These are phyloP conservation scores for Anas platyrhynchos DNA, from an alignment of 2,113 vertebrate species.

Conservation along the genomic window DNA sequence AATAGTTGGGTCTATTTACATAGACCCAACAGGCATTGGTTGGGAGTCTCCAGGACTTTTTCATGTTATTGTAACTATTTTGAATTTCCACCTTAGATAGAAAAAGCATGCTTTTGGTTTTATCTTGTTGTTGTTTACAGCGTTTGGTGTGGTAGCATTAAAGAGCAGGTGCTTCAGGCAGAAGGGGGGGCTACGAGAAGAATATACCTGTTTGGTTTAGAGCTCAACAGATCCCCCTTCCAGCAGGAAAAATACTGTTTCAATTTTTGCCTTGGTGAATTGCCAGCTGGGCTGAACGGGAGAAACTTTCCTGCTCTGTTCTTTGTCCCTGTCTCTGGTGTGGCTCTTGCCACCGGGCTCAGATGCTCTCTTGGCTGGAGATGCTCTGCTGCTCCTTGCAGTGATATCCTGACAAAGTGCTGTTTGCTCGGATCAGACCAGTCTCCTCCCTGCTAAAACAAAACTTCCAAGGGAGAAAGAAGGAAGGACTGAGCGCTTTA, in stretches of 20 bases:
- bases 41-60: constrained; percentile 18
- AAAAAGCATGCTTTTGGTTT: neutral
- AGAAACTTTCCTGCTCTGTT: neutral
- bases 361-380: constrained; percentile 15
- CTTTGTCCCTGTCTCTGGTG: neutral
- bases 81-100: neutral
- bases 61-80: constrained; percentile 16
- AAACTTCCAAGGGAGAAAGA: constrained; percentile 8
- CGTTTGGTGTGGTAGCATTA: constrained; percentile 3
- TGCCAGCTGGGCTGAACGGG: constrained; percentile 9
- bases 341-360: neutral
- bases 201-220: neutral
- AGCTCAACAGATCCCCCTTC: neutral
- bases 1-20: neutral
- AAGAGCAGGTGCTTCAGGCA: neutral
- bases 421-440: neutral
- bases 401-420: neutral
- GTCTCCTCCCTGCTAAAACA: constrained; percentile 1
- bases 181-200: neutral
- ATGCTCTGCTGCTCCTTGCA: neutral
- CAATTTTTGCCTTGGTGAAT: neutral
- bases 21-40: neutral
- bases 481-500: constrained; percentile 13
- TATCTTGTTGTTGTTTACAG: neutral
- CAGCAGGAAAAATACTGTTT: neutral